Evolutionary conservation across 2,797 vertebrate genomes (phyloP), one percentile per base, ranked within the genome.

Genomic region (Petrocephalus schoutedeni): DNA sequence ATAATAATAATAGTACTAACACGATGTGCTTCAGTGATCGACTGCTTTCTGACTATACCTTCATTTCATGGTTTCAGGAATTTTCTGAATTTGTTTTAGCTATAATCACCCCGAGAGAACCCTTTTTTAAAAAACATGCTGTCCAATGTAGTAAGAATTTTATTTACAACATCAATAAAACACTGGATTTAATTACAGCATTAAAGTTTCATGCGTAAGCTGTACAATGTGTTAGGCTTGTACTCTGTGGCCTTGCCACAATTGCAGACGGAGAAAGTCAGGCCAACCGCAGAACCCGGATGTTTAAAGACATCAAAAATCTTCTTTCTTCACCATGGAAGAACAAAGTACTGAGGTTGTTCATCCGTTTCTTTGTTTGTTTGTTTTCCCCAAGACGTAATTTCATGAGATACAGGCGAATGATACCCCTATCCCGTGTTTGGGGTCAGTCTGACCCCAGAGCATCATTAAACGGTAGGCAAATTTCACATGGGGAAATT

Each of bases 121-220:
- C 67, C 12, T 32, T 45, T n/a, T 74, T 71, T 71, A 12, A 67
- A 64, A 67, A 74, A 74, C 32, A 45, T 74, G 67, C 32, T 74
- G 41, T 77, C 36, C 71, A n/a, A n/a, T 7, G 32, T 41, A 74
- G 67, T 74, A 41, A 41, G 9, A 74, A 3, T 41, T 74, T 19
- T 41, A 77, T 77, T 77, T 77, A 77, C n/a, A 49, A 77, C 71
- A 45, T 8, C 71, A 77, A n/a, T 77, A 77, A 77, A 77, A 77
- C 71, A 45, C 45, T 77, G 71, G 19, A n/a, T 45, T 77, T 45
- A 77, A 77, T 77, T 45, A 77, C 71, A 45, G 41, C 41, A 77
- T 45, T 77, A 77, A 77, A 77, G 36, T 45, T 45, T 19, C 32
- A 77, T 45, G 71, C 71, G 16, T 77, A 77, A 77, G 71, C 41